Base-by-base conservation (phyloP, 2,797 vertebrate genomes). In the Pseudochirops corinnae region DNA sequence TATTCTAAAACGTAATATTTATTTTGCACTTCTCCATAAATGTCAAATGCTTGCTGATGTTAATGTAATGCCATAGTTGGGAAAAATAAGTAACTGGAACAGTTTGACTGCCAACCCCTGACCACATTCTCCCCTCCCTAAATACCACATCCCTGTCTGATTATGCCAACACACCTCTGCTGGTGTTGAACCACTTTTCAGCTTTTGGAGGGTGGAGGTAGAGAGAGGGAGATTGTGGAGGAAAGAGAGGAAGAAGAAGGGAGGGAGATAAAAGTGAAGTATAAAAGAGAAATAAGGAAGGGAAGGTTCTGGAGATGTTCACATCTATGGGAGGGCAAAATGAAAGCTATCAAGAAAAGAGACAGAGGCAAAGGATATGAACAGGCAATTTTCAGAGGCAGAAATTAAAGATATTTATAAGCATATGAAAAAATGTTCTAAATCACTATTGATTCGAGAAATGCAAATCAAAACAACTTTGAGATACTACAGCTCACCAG, bases 81-180 rank as follows among this genome's bases (percentile, higher is more conserved):
- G 74, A 46, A 82, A 82, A 82, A 82, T 82, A 82, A 82, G 74
- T 46, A 82, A 82, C 39, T 82, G 74, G 74, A 82, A 82, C 74
- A 82, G 74, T 82, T 82, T 82, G 74, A 46, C 74, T 82, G 74
- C 74, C 74, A 82, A 82, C 0, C 5, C 18, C 74, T 82, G 74
- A 82, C 74, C 74, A 82, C 74, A 82, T 82, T 82, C 39, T 82
- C 39, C 74, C 74, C 74, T 82, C 74, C 74, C 74, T 46, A 82
- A 82, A 82, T 82, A 82, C 74, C 74, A 82, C 74, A 82, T 82
- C 74, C 74, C 74, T 39, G 46, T 82, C 10, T 82, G 39, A 82
- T 82, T 82, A 46, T 82, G 74, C 39, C 74, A 82, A 82, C 21
- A 82, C 74, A 82, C 18, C 74, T 82, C 74, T 82, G 39, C 21